Evolutionary conservation across 1,140 invertebrate species (phyloP).

Genomic region (Penaeus vannamei): DNA sequence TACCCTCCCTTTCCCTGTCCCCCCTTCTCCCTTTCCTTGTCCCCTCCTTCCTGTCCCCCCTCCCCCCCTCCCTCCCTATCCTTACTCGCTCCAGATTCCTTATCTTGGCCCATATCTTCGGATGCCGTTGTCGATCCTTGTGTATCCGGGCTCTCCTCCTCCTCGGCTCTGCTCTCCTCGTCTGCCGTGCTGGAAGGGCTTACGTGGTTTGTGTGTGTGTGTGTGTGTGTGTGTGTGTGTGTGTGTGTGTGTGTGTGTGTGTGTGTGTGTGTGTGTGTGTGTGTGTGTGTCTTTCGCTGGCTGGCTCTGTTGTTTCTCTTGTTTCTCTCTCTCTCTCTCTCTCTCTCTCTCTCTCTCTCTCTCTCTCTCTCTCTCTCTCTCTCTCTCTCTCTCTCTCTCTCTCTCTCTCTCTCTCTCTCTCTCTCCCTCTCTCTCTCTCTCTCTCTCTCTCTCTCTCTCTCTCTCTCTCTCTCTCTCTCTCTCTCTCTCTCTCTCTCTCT

Average conservation of each 20-base stretch:
- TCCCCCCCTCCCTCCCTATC: too few species aligned
- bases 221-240: too few species aligned
- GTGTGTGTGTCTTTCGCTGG: too few species aligned
- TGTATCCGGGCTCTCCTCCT: not conserved
- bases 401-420: not conserved
- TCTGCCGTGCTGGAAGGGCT: not conserved
- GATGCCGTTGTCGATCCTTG: not conserved
- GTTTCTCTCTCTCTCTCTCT: constrained; percentile 6
- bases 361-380: not conserved
- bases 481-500: constrained; percentile 2
- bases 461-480: not conserved
- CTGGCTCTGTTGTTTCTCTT: not conserved
- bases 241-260: too few species aligned
- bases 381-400: not conserved
- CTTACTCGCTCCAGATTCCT: constrained; percentile 3
- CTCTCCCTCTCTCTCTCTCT: not conserved
- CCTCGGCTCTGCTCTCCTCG: not conserved
- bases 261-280: too few species aligned
- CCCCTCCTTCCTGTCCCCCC: not conserved
- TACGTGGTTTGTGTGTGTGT: not conserved
- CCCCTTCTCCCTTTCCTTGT: not conserved
- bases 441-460: not conserved
- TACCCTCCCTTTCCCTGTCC: not conserved
- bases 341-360: not conserved
- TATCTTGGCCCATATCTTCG: constrained; percentile 3